These are phyloP conservation scores for Sebastes diaconus DNA, from an alignment of 2,797 vertebrate genomes.

Conservation along the genomic window DNA sequence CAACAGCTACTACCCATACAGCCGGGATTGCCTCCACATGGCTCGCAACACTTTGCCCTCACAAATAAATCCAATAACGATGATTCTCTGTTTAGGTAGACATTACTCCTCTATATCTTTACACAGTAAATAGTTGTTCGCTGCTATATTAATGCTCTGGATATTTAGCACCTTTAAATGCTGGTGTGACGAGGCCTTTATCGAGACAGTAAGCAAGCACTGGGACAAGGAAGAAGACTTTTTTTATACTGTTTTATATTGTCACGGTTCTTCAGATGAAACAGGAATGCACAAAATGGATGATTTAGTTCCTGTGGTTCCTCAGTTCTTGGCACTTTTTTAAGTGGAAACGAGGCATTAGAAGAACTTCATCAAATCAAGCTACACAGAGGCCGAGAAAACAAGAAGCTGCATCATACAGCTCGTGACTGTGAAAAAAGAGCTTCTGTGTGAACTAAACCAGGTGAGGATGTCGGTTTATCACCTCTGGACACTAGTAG, in stretches of 20 bases:
- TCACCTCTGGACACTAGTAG: not conserved
- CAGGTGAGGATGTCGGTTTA: not conserved
- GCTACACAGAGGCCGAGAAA: not conserved
- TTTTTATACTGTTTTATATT: not conserved
- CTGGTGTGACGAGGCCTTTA: not conserved
- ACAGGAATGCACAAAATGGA: not conserved
- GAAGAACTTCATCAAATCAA: not conserved
- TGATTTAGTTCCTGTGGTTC: not conserved
- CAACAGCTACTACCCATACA: no score
- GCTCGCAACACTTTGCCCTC: not conserved
- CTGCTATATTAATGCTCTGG: no score
- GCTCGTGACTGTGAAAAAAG: not conserved
- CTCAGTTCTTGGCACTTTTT: not conserved
- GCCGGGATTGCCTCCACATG: no score
- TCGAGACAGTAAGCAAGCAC: not conserved
- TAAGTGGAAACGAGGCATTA: not conserved
- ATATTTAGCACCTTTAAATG: no score
- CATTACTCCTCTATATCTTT: no score
- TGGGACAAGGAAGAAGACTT: not conserved
- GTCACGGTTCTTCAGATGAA: not conserved
- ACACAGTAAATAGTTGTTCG: no score
- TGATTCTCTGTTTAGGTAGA: no score
- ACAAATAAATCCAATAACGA: no score
- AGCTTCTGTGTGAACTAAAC: not conserved
- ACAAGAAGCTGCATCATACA: not conserved